A percentile compares a stretch with the other conserved stretches of the same genome.
phyloP scores from a whole-genome alignment of 2,113 vertebrate genomes.

The Toxostoma redivivum region DNA sequence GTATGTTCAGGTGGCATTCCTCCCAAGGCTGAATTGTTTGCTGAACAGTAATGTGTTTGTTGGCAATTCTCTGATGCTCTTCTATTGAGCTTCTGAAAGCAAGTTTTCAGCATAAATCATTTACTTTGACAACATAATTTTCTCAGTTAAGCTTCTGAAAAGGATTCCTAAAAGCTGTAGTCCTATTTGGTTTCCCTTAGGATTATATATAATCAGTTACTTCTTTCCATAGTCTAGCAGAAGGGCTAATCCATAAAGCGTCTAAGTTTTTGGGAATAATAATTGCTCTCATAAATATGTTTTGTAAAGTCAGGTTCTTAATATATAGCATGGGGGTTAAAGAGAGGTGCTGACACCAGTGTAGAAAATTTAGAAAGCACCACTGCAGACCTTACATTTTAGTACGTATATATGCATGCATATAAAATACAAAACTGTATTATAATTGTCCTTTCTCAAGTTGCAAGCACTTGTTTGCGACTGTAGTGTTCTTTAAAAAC shows the following conservation, averaged over 20 bases:
- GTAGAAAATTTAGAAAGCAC: not conserved
- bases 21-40: not conserved
- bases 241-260: not conserved
- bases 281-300: not conserved
- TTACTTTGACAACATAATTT: not conserved
- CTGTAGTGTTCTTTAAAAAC: not conserved
- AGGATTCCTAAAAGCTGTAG: not conserved
- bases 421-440: not conserved
- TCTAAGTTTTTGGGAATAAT: not conserved
- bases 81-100: not conserved
- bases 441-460: not conserved
- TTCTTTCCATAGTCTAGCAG: not conserved
- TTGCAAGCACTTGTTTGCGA: not conserved
- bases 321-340: not conserved
- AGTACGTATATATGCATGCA: not conserved
- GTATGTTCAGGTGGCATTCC: accelerated
- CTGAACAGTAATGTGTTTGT: not conserved
- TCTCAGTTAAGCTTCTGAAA: not conserved
- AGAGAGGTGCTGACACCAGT: not conserved
- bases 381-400: not conserved
- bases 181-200: not conserved
- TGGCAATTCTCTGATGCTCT: not conserved
- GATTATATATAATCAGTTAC: not conserved
- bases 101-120: not conserved
- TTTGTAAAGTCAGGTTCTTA: not conserved